Evolutionary conservation across 2,888 invertebrate genomes (phyloP), one percentile per base, ranked within the genome.

Genomic region (Periphyllus acericola): DNA sequence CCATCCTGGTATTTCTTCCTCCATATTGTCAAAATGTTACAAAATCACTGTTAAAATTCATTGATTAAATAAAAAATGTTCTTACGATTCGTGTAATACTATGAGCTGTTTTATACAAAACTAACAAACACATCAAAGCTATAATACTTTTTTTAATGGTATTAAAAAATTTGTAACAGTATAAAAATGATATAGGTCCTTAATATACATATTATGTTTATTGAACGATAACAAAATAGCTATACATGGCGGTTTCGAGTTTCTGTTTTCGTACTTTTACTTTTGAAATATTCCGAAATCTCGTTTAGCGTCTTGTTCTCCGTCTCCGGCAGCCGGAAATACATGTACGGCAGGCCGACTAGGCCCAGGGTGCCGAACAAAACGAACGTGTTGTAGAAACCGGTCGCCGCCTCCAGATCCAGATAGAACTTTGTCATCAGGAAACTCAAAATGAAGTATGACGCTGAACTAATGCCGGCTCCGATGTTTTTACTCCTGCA

Each of bases 311-410:
- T 78, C 1, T 78, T 76, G 75, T 84, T 84, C 29, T 84, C 83
- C 1, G 84, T 85, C 34, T 85, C 84, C 11, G 84, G 84, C 3
- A 85, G 76, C 6, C 46, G 46, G 52, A 68, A 78, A 46, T 85
- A 36, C 68, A 85, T 34, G 19, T 76, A 85, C n/a, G n/a, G n/a
- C 6, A 85, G 32, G 9, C 84, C 84, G n/a, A 85, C 11, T 0
- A 85, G 3, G n/a, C 76, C 83, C 1, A 40, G 0, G 34, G n/a
- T 11, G n/a, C 84, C 84, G 34, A 85, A 85, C 19, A 52, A 4
- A n/a, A 78, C 52, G n/a, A 85, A 85, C 9, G 84, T 85, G 68
- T 85, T 78, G 68, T 78, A 85, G n/a, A 85, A 78, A 21, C 84
- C 84, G 11, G 76, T 78, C 1, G 52, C 52, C 32, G 46, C 34